Conservation (phyloP, 35 echinoderm and acorn worm species). For the Apostichopus parvimensis region DNA sequence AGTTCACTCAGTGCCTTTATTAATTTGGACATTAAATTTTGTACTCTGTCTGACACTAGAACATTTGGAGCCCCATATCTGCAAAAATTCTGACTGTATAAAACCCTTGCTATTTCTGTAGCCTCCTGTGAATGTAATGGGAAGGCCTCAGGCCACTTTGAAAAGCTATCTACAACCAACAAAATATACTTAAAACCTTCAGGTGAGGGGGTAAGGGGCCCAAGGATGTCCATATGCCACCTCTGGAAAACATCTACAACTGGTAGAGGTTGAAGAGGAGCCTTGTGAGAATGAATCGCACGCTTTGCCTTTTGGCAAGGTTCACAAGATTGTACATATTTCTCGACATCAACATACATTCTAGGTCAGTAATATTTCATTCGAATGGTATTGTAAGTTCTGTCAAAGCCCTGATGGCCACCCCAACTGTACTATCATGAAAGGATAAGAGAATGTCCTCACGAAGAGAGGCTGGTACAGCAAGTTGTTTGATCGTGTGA, state of each 20-base stretch:
- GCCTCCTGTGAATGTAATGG: slow-evolving; percentile 48
- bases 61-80: too few relatives aligned
- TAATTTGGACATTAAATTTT: too few relatives aligned
- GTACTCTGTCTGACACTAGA: too few relatives aligned
- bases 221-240: slow-evolving; percentile 61
- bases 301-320: slow-evolving; percentile 51
- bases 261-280: not conserved
- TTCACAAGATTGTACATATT: slow-evolving; percentile 60
- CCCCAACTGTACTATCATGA: slow-evolving; percentile 45
- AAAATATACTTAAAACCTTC: slow-evolving; percentile 65
- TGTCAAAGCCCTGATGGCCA: too few relatives aligned
- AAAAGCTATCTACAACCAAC: slow-evolving; percentile 62
- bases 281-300: not conserved
- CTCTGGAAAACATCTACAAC: slow-evolving; percentile 62
- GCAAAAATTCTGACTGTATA: not conserved
- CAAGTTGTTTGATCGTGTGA: not conserved
- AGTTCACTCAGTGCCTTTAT: too few relatives aligned
- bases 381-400: slow-evolving; percentile 9
- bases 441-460: slow-evolving; percentile 47
- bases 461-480: too few relatives aligned
- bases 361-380: slow-evolving; percentile 59
- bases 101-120: slow-evolving; percentile 43
- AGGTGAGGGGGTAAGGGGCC: slow-evolving; percentile 42
- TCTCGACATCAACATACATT: slow-evolving; percentile 67
- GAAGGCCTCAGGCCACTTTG: slow-evolving; percentile 72